Percentiles rank a stretch among this genome's conserved stretches.
phyloP scores from a whole-genome alignment of 2,113 vertebrate genomes.

The Cyanoliseus patagonus region DNA sequence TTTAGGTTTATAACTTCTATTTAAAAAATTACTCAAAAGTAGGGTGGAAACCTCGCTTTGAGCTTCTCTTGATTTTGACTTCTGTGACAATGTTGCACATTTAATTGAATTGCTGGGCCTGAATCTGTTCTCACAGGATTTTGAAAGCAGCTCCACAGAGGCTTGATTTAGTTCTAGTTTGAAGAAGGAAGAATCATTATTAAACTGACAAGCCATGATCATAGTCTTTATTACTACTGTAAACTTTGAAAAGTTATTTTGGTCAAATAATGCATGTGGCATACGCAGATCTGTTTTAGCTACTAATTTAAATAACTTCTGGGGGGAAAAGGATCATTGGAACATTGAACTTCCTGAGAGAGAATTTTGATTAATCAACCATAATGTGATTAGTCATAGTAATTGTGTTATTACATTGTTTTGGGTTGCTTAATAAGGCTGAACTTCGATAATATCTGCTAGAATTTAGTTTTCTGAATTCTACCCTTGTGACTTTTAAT shows the following conservation, averaged over 20 bases:
- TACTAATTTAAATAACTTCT: neutral
- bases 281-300: neutral
- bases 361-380: neutral
- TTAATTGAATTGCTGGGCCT: neutral
- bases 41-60: fast-evolving
- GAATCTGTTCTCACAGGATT: neutral
- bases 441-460: neutral
- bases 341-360: neutral
- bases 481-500: neutral
- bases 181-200: neutral
- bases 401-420: neutral
- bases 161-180: neutral
- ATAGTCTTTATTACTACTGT: neutral
- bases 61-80: neutral
- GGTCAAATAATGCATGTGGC: neutral
- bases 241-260: neutral
- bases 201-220: neutral
- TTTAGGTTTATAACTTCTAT: neutral
- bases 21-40: neutral
- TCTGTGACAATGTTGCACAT: neutral
- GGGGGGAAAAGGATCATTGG: neutral
- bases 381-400: neutral
- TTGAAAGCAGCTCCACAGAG: neutral
- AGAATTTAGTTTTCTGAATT: neutral
- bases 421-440: neutral